phyloP scores from a whole-genome alignment of 2,888 invertebrate species.

The Rugalucina vietnamica region DNA sequence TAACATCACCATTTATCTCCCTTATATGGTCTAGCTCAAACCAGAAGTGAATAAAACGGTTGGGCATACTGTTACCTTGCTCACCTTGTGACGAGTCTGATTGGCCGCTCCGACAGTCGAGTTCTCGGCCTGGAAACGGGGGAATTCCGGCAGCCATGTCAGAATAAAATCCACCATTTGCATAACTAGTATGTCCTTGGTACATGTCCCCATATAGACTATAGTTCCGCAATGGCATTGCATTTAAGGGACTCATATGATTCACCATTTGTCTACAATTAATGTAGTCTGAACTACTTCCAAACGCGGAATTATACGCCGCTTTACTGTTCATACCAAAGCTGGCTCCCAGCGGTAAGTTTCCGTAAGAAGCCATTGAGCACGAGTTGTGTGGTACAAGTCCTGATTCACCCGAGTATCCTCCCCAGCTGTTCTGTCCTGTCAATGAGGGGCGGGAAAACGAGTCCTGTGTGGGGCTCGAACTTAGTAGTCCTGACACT shows the following conservation, averaged over 20 bases:
- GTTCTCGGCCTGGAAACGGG: conserved; percentile 77
- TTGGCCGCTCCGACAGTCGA: conserved; percentile 76
- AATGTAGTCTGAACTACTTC: conserved; percentile 76
- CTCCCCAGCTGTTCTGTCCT: conserved; percentile 78
- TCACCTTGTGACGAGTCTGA: conserved; percentile 72
- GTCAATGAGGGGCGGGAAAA: conserved; percentile 71
- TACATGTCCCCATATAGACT: conserved; percentile 80
- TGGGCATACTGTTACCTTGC: not conserved
- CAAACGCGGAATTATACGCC: conserved; percentile 75
- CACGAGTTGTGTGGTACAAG: conserved; percentile 77
- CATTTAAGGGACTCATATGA: conserved; percentile 77
- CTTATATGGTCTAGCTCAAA: too few species aligned
- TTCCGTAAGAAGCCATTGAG: conserved; percentile 78
- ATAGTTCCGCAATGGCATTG: conserved; percentile 78
- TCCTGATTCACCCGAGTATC: conserved; percentile 73
- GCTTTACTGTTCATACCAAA: conserved; percentile 78
- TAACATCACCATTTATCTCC: too few species aligned
- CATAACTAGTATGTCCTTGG: conserved; percentile 77
- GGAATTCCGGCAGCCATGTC: conserved; percentile 79
- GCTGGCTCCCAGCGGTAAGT: conserved; percentile 77
- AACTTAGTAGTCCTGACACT: conserved; percentile 73
- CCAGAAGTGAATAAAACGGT: too few species aligned
- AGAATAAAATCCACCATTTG: conserved; percentile 79
- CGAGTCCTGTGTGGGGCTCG: conserved; percentile 76
- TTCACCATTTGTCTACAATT: conserved; percentile 80